Base-by-base conservation (phyloP, 1,140 invertebrate species). In the Amphibalanus amphitrite region DNA sequence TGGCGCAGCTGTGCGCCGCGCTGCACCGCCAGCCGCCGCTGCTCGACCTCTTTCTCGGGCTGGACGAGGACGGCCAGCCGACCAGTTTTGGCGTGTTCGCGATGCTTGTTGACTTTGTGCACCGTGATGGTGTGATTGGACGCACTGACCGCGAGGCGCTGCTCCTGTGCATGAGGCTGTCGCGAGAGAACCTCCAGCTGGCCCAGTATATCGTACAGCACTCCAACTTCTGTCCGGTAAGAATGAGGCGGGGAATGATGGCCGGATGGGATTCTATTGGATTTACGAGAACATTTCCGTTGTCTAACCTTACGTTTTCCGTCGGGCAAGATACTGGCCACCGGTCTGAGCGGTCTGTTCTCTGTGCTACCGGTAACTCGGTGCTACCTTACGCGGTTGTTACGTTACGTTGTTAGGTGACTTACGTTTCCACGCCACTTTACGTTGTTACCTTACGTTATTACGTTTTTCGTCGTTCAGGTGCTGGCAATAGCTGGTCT, bases 101-200 rank as follows among this genome's bases (percentile, higher is more conserved):
- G 26, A 82, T 98, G 69, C 83, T 98, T 29, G 89, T 97, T 75
- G 88, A 90, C 4, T 95, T 90, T 78, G 87, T 98, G 69, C 95
- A 98, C 81, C 85, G 90, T 71, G 92, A 96, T 77, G 93, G 93
- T 72, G 85, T 86, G 38, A 84, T 93, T 64, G 95, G 95, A 0
- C 92, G 97, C 80, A 88, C 94, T 79, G 92, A 95, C 30, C 85
- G 95, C 72, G 95, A 98, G 83, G 93, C 94, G 1, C 82, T 98
- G 69, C 82, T 98, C 40, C 83, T 97, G 10, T 95, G 95, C 77
- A 95, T 98, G 86, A 89, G 92, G 25, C 84, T 97, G 69, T 96
- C 94, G 3, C 88, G 90, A 73, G 89, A 89, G 76, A 90, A 95
- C 79, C 86, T 89, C 29, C 86, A 87, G 76, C 86, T 98, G 67